phyloP scores from a whole-genome alignment of 2,888 invertebrate genomes.

The Esperia sulphurella region DNA sequence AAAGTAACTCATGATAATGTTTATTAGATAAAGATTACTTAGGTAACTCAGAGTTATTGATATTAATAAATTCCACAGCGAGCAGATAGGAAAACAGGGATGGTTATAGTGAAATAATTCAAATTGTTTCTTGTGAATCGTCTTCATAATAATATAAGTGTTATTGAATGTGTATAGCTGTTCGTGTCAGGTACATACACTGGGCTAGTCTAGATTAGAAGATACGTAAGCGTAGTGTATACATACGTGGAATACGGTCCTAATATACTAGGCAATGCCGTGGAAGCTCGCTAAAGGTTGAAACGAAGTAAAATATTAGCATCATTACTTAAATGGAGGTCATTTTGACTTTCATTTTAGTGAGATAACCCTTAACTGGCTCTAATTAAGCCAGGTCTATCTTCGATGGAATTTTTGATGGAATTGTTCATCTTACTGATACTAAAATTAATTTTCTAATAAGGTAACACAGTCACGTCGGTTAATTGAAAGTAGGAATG shows the following conservation, averaged over 20 bases:
- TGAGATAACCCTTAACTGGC: conserved; percentile 11
- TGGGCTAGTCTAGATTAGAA: conserved; percentile 62
- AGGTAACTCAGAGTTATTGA: conserved; percentile 69
- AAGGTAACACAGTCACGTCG: conserved; percentile 49
- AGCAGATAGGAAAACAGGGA: conserved; percentile 79
- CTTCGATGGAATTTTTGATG: conserved; percentile 65
- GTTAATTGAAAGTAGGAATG: conserved; percentile 63
- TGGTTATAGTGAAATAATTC: conserved; percentile 66
- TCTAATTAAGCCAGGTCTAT: conserved; percentile 25
- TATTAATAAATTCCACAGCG: conserved; percentile 66
- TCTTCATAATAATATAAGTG: conserved; percentile 73
- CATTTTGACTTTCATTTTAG: conserved; percentile 21
- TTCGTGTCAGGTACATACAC: conserved; percentile 58
- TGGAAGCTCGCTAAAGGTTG: conserved; percentile 72
- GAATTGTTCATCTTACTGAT: conserved; percentile 55
- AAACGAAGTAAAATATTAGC: conserved; percentile 38
- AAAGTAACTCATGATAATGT: conserved; percentile 75
- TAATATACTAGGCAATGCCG: conserved; percentile 31
- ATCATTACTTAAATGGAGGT: conserved; percentile 22
- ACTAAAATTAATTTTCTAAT: conserved; percentile 48
- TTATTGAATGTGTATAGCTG: conserved; percentile 73
- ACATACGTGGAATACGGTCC: conserved; percentile 37
- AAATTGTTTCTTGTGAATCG: conserved; percentile 70
- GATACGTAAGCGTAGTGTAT: conserved; percentile 42
- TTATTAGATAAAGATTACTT: conserved; percentile 70